These are phyloP conservation scores for Turritopsis dohrnii DNA, from an alignment of 30 jellyfish, hydroid and myxozoan species.

Conservation along the genomic window DNA sequence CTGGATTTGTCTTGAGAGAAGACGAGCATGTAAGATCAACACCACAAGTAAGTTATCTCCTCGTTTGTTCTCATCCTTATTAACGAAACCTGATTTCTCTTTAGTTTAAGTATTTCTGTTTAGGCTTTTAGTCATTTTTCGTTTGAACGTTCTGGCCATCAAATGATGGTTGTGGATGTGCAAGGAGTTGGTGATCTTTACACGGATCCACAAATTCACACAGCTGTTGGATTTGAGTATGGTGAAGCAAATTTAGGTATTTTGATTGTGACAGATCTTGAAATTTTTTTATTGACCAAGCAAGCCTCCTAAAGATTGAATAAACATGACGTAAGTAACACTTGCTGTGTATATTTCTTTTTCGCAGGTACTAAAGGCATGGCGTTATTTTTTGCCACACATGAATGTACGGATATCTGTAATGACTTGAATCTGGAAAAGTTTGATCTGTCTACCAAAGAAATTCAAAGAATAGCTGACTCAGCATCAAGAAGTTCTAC, in stretches of 20 bases:
- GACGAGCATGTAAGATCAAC: constrained; percentile 69
- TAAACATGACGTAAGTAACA: no score
- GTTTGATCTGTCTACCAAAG: constrained; percentile 78
- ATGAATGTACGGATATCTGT: constrained; percentile 82
- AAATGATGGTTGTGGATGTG: constrained; percentile 85
- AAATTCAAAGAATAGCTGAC: constrained; percentile 55
- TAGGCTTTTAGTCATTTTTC: constrained; percentile 98
- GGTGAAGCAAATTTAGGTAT: constrained; percentile 96
- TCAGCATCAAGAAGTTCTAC: constrained; percentile 41
- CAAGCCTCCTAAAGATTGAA: no score
- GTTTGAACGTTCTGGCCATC: constrained; percentile 98
- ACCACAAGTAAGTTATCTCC: constrained; percentile 68
- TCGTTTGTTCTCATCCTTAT: no score
- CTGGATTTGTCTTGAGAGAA: constrained; percentile 80
- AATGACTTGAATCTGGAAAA: constrained; percentile 55
- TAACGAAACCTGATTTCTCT: no score
- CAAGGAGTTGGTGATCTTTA: constrained; percentile 99
- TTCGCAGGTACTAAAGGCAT: constrained; percentile 86
- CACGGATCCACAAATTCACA: constrained; percentile 99
- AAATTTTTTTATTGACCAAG: no score
- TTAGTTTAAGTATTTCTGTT: background rate
- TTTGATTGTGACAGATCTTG: no score
- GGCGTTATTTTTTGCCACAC: constrained; percentile 96
- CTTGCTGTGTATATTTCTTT: no score
- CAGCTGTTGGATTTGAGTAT: constrained; percentile 78